phyloP scores from a whole-genome alignment of 2,797 vertebrate genomes.

The Syngnathus acus region DNA sequence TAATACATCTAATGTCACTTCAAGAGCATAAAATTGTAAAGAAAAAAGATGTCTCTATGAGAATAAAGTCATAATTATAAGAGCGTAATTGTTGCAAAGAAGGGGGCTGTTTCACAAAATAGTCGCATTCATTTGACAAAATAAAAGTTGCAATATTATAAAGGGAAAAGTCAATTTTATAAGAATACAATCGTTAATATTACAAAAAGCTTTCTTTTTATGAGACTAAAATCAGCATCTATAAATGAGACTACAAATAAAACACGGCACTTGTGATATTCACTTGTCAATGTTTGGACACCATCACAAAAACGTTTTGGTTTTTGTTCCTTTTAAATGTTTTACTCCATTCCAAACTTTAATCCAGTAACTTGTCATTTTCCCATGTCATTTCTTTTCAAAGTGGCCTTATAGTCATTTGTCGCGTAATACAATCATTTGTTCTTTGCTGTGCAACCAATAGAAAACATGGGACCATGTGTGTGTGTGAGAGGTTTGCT shows the following conservation, averaged over 20 bases:
- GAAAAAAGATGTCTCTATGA: background rate
- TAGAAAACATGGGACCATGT: background rate
- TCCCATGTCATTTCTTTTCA: background rate
- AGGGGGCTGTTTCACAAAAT: background rate
- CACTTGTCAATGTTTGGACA: background rate
- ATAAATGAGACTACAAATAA: background rate
- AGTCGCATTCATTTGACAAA: background rate
- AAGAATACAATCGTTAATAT: background rate
- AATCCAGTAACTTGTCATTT: constrained; percentile 7
- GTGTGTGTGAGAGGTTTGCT: constrained; percentile 13
- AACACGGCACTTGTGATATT: background rate
- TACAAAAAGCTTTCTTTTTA: background rate
- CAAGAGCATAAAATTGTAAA: background rate
- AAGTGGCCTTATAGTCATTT: background rate
- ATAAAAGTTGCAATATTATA: background rate
- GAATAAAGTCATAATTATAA: background rate
- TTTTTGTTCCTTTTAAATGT: background rate
- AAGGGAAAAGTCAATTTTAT: background rate
- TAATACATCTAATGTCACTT: background rate
- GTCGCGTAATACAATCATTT: background rate
- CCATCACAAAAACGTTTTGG: background rate
- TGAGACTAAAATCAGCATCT: background rate
- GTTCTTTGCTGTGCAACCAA: background rate
- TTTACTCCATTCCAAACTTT: background rate
- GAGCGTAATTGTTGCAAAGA: background rate